phyloP scores from a whole-genome alignment of 2,888 invertebrate species.

The Lordiphosa fenestrarum region DNA sequence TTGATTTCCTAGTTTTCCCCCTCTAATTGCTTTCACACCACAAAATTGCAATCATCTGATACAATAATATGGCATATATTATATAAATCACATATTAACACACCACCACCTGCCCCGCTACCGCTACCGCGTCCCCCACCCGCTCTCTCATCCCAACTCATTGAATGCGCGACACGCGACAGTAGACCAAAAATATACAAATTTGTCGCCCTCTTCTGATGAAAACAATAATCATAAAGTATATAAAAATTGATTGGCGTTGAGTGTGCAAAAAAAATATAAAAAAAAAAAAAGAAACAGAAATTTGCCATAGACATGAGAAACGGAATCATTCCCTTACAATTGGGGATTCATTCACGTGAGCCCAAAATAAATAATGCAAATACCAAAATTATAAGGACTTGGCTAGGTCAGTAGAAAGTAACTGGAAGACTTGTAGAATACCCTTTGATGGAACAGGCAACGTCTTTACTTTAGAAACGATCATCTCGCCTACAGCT shows the following conservation, averaged over 20 bases:
- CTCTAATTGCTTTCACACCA: slow-evolving; percentile 70
- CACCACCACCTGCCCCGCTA: neutral
- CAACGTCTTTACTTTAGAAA: too few species aligned
- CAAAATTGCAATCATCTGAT: slow-evolving; percentile 63
- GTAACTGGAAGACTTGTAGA: too few species aligned
- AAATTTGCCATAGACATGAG: slow-evolving; percentile 57
- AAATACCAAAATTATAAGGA: slow-evolving; percentile 1
- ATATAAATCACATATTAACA: slow-evolving; percentile 34
- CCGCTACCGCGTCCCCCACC: neutral
- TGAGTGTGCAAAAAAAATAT: slow-evolving; percentile 44
- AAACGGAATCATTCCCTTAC: slow-evolving; percentile 28
- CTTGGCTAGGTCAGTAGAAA: neutral
- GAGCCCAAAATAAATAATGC: slow-evolving; percentile 18
- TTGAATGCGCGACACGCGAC: slow-evolving; percentile 34
- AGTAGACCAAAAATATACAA: slow-evolving; percentile 10
- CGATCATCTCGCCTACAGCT: too few species aligned
- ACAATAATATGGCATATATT: slow-evolving; percentile 61
- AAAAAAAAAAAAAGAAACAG: slow-evolving; percentile 13
- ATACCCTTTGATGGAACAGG: too few species aligned
- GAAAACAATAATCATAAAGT: slow-evolving; percentile 67
- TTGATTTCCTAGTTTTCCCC: slow-evolving; percentile 7
- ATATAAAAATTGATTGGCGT: slow-evolving; percentile 65
- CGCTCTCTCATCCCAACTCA: too few species aligned
- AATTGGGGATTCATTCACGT: slow-evolving; percentile 54
- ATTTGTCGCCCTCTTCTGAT: slow-evolving; percentile 11